Conservation (phyloP, 2,113 vertebrate genomes). For the Isichthys henryi region DNA sequence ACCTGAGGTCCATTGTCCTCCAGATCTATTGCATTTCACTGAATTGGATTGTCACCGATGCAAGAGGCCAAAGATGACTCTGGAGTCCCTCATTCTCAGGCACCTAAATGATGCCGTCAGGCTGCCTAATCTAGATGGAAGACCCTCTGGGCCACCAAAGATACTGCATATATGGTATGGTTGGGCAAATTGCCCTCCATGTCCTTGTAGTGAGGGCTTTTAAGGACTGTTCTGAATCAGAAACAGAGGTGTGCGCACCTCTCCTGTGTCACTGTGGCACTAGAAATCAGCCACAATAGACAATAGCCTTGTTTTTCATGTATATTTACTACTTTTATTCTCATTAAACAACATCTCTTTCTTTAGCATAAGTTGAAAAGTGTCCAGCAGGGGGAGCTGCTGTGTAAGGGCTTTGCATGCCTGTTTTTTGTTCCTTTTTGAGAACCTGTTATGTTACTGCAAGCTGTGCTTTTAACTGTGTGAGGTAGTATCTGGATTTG, state of each 20-base stretch:
- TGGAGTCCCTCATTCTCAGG: slow-evolving; percentile 66
- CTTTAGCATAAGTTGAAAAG: neutral
- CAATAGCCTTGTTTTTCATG: neutral
- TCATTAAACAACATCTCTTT: neutral
- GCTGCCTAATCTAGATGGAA: slow-evolving; percentile 69
- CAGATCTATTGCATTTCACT: slow-evolving; percentile 64
- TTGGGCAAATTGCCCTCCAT: slow-evolving; percentile 51
- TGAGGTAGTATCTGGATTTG: neutral
- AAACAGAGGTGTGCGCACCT: slow-evolving; percentile 28
- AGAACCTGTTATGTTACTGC: neutral
- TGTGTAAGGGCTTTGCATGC: neutral
- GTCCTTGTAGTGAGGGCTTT: slow-evolving; percentile 54
- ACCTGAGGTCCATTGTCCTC: slow-evolving; percentile 31
- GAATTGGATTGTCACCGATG: slow-evolving; percentile 55
- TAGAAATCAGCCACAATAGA: neutral
- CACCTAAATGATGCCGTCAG: slow-evolving; percentile 52
- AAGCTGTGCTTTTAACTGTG: neutral
- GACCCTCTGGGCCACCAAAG: slow-evolving; percentile 52
- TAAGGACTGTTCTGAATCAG: slow-evolving; percentile 43
- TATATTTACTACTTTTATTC: neutral
- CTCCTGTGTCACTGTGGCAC: neutral
- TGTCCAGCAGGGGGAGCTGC: slow-evolving; percentile 20
- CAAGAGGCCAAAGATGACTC: slow-evolving; percentile 53
- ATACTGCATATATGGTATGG: slow-evolving; percentile 54
- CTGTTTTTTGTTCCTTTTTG: neutral